Conservation (phyloP, 2,888 invertebrate genomes). For the Lochmaea crataegi region DNA sequence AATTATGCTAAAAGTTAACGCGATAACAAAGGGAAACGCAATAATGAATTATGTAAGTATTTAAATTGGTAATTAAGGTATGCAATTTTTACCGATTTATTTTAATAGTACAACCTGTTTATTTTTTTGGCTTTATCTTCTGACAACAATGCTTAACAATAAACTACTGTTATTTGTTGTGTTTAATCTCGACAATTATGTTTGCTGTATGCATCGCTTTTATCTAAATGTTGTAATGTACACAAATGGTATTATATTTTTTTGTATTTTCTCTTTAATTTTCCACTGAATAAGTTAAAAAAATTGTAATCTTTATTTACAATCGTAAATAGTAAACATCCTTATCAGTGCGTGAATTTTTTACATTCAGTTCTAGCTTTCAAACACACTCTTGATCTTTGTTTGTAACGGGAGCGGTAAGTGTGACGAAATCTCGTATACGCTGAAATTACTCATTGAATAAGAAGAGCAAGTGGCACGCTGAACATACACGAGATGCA, state of each 20-base stretch:
- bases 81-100: too few species aligned
- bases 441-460: neutral
- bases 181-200: neutral
- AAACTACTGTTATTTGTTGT: neutral
- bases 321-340: neutral
- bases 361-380: neutral
- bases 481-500: neutral
- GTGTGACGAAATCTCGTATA: neutral
- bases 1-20: too few species aligned
- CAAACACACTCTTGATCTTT: conserved; percentile 6
- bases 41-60: too few species aligned
- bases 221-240: neutral
- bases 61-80: too few species aligned
- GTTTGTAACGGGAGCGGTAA: neutral
- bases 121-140: neutral
- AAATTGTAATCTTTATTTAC: conserved; percentile 7
- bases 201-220: neutral
- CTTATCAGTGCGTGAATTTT: conserved; percentile 16
- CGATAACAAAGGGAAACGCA: too few species aligned
- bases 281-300: conserved; percentile 17
- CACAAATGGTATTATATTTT: neutral
- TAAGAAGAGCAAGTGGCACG: neutral
- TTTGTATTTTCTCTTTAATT: conserved; percentile 14
- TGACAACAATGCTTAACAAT: neutral
- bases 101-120: too few species aligned